These are phyloP conservation scores for Sialis lutaria DNA, from an alignment of 2,888 invertebrate species.

Conservation along the genomic window DNA sequence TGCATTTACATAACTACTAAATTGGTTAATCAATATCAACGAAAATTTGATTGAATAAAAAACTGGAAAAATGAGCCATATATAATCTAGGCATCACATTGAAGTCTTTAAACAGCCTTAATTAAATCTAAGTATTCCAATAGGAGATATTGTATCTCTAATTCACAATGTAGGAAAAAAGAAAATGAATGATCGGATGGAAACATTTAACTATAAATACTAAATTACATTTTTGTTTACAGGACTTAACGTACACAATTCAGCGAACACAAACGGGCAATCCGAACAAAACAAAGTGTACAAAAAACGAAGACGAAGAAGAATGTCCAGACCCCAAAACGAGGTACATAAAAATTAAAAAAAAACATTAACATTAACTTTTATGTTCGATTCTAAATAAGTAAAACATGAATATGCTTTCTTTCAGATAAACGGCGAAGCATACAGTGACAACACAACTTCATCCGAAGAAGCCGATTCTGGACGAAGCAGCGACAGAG, in stretches of 20 bases:
- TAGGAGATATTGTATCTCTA: no score
- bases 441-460: neutral
- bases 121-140: no score
- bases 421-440: neutral
- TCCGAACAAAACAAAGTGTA: neutral
- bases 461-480: neutral
- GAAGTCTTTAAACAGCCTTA: no score
- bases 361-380: no score
- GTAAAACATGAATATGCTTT: neutral
- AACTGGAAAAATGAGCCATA: no score
- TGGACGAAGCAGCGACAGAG: neutral
- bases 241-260: neutral
- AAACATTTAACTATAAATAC: no score
- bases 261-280: neutral
- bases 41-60: no score
- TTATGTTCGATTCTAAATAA: neutral
- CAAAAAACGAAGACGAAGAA: constrained; percentile 6
- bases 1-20: no score
- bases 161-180: no score
- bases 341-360: neutral
- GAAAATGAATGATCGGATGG: no score
- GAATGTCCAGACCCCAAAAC: constrained; percentile 3
- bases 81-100: no score
- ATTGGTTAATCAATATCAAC: no score
- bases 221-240: neutral